Evolutionary conservation across 1,140 invertebrate genomes (phyloP).

Genomic region (Epicauta chinensis): DNA sequence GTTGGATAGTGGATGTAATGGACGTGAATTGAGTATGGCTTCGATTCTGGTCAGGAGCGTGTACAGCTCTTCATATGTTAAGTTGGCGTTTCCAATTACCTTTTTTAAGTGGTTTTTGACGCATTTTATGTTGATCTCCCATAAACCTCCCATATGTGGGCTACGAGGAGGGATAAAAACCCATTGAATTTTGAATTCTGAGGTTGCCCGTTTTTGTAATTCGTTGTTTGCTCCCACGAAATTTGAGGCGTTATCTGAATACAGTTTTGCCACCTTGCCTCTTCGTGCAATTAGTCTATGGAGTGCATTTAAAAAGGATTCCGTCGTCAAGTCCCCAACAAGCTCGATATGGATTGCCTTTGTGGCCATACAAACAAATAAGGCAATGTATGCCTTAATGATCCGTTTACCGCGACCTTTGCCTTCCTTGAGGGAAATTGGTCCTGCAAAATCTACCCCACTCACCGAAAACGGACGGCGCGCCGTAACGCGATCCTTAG

Average conservation of each 20-base stretch:
- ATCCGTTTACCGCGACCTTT: slow-evolving; percentile 10
- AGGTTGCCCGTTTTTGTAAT: slow-evolving; percentile 1
- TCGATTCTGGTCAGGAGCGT: slow-evolving; percentile 28
- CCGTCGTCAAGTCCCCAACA: slow-evolving; percentile 29
- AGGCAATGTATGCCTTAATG: slow-evolving; percentile 31
- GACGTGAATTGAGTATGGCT: slow-evolving; percentile 33
- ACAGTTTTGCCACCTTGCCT: slow-evolving; percentile 25
- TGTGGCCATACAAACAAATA: slow-evolving; percentile 38
- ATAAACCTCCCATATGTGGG: not conserved
- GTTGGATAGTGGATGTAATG: slow-evolving; percentile 25
- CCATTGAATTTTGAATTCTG: slow-evolving; percentile 2
- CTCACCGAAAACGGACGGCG: slow-evolving; percentile 21
- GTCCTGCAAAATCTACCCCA: slow-evolving; percentile 34
- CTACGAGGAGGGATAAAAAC: not conserved
- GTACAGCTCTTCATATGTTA: slow-evolving; percentile 19
- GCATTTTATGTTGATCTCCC: slow-evolving; percentile 1
- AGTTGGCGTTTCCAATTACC: slow-evolving; percentile 19
- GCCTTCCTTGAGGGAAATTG: slow-evolving; percentile 11
- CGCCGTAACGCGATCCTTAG: slow-evolving; percentile 9
- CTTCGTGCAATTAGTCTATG: slow-evolving; percentile 32
- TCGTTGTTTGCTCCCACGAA: slow-evolving; percentile 24
- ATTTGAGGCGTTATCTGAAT: slow-evolving; percentile 30
- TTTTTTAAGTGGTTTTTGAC: slow-evolving; percentile 6
- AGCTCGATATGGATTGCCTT: slow-evolving; percentile 38
- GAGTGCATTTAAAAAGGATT: too few species aligned